A percentile compares a stretch with the other conserved stretches of the same genome.
phyloP scores from a whole-genome alignment of 1,140 invertebrate genomes.

The Brachionus sp. region DNA sequence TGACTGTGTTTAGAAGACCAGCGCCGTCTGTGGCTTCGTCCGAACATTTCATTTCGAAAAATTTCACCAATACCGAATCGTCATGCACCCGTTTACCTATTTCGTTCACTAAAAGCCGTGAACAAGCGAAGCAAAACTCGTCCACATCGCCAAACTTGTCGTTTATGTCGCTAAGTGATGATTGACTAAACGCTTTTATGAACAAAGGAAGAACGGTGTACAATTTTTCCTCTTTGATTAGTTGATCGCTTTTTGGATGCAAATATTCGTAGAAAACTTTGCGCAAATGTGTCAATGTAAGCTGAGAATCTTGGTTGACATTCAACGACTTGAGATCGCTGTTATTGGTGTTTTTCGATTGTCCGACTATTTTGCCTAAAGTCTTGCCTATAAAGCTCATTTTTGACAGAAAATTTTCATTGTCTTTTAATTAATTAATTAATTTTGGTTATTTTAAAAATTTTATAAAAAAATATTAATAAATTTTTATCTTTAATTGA shows the following conservation, averaged over 20 bases:
- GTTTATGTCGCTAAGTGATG: conserved; percentile 83
- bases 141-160: conserved; percentile 90
- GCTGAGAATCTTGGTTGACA: conserved; percentile 47
- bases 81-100: conserved; percentile 34
- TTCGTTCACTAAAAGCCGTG: conserved; percentile 23
- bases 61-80: conserved; percentile 31
- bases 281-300: conserved; percentile 89
- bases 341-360: neutral
- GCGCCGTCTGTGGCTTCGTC: conserved; percentile 33
- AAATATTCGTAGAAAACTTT: conserved; percentile 90
- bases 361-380: conserved; percentile 22
- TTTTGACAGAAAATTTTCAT: neutral
- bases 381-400: conserved; percentile 36
- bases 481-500: no score
- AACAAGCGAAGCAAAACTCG: conserved; percentile 68
- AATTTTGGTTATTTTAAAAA: neutral
- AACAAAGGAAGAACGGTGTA: conserved; percentile 97
- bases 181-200: conserved; percentile 90
- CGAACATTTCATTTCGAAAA: conserved; percentile 17
- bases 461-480: neutral
- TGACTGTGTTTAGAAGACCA: conserved; percentile 29
- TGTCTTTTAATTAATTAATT: neutral
- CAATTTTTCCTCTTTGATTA: conserved; percentile 83
- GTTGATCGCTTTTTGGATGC: conserved; percentile 69
- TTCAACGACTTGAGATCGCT: neutral